These are phyloP conservation scores for Orchesella cincta DNA, from an alignment of 1,140 invertebrate genomes.

Conservation along the genomic window DNA sequence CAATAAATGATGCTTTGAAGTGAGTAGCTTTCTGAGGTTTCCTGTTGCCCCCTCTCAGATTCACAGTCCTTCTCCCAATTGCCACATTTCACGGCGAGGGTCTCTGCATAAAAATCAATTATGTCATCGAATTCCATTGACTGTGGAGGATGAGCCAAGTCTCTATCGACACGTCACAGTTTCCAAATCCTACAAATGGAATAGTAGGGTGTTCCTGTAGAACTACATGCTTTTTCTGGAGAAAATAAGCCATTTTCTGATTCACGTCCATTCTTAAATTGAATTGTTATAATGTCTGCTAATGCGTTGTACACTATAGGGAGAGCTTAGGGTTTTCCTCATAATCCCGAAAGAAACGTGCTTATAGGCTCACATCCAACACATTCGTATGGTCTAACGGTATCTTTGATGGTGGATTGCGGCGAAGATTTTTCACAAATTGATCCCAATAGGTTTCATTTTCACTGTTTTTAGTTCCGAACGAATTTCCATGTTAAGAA, in stretches of 20 bases:
- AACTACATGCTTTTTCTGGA: neutral
- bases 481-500: too few species aligned
- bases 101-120: constrained; percentile 36
- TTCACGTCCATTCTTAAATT: too few species aligned
- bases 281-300: neutral
- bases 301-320: neutral
- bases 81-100: constrained; percentile 34
- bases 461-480: too few species aligned
- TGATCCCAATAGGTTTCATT: too few species aligned
- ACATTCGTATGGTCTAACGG: neutral
- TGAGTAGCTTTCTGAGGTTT: constrained; percentile 37
- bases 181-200: constrained; percentile 39
- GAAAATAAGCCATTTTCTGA: neutral
- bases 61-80: neutral
- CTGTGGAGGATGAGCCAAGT: neutral
- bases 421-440: too few species aligned
- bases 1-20: constrained; percentile 35
- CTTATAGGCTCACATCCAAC: neutral
- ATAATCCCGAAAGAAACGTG: neutral
- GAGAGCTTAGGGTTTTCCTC: neutral
- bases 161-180: constrained; percentile 21
- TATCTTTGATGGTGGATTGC: neutral
- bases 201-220: neutral
- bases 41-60: neutral
- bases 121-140: constrained; percentile 43